Conservation (phyloP, 2,888 invertebrate genomes). For the Ferdinandea cuprea region DNA sequence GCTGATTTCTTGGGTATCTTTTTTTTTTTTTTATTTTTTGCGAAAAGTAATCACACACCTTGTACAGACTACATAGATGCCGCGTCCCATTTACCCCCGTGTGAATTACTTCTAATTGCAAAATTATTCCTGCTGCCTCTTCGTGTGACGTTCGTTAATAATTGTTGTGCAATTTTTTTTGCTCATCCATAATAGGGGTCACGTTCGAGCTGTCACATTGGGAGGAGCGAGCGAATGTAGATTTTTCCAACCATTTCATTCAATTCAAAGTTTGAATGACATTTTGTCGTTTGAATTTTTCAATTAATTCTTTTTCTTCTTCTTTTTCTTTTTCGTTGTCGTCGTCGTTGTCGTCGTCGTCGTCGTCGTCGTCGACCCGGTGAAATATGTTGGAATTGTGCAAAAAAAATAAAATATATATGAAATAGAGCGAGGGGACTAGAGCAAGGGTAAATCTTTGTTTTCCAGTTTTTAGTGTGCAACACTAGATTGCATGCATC, state of each 20-base stretch:
- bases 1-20: slow-evolving; percentile 38
- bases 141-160: slow-evolving; percentile 6
- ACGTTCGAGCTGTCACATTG: slow-evolving; percentile 44
- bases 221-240: slow-evolving; percentile 24
- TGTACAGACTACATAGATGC: not conserved
- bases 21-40: no score
- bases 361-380: no score
- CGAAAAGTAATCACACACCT: slow-evolving; percentile 56
- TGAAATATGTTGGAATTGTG: no score
- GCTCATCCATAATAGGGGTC: slow-evolving; percentile 44
- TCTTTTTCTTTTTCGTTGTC: no score
- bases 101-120: slow-evolving; percentile 70
- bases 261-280: slow-evolving; percentile 43
- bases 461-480: not conserved
- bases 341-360: no score
- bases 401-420: slow-evolving; percentile 11
- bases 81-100: slow-evolving; percentile 8
- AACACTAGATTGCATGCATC: not conserved
- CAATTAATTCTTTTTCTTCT: slow-evolving; percentile 29
- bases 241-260: slow-evolving; percentile 25
- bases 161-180: not conserved
- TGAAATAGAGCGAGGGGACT: not conserved
- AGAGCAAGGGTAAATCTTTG: not conserved
- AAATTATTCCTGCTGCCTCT: slow-evolving; percentile 54
- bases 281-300: slow-evolving; percentile 57